Conservation (phyloP, 2,888 invertebrate genomes). For the Macropis europaea region DNA sequence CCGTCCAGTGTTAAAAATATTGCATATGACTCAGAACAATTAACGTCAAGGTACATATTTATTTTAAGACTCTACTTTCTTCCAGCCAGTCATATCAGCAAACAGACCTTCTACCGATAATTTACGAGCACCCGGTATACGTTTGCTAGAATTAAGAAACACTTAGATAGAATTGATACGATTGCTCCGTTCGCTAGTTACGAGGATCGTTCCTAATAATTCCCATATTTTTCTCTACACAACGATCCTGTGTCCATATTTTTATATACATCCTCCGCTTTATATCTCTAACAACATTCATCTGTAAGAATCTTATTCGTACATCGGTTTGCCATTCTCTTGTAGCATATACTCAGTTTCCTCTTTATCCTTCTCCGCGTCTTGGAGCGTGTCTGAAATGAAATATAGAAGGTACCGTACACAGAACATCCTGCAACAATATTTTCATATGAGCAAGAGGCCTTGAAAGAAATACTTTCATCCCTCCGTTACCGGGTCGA, state of each 20-base stretch:
- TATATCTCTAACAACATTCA: constrained; percentile 23
- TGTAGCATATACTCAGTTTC: constrained; percentile 75
- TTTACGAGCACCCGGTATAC: too few species aligned
- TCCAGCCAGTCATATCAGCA: too few species aligned
- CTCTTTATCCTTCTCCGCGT: constrained; percentile 77
- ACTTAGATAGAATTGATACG: constrained; percentile 27
- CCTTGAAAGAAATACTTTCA: not conserved
- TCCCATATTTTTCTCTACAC: constrained; percentile 2
- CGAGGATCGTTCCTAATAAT: constrained; percentile 12
- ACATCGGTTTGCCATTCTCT: constrained; percentile 76
- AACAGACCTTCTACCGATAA: too few species aligned
- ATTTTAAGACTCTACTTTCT: too few species aligned
- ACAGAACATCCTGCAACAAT: constrained; percentile 27
- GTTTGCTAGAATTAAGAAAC: constrained; percentile 6
- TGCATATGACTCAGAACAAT: too few species aligned
- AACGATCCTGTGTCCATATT: constrained; percentile 27
- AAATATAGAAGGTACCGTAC: constrained; percentile 59
- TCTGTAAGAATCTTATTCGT: constrained; percentile 67
- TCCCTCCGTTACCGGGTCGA: not conserved
- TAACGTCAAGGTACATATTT: too few species aligned
- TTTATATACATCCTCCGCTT: not conserved
- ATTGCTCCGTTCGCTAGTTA: constrained; percentile 15
- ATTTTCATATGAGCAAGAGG: not conserved
- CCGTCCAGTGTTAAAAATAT: too few species aligned
- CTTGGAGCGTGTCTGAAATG: constrained; percentile 75